Base-by-base conservation (phyloP, 2,113 vertebrate species). In the Arothron firmamentum region DNA sequence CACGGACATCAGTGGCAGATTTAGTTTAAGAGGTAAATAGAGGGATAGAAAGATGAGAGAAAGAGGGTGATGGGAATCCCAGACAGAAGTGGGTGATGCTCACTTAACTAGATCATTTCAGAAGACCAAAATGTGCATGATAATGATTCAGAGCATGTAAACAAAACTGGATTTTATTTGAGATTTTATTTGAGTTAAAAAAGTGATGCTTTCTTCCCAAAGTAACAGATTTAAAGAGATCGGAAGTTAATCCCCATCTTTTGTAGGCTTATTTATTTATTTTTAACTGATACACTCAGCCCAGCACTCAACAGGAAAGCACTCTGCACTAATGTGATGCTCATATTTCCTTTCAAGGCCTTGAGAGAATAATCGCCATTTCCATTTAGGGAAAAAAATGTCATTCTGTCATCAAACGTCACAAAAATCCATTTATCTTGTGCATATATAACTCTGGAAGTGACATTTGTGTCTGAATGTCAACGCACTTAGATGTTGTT, bases 1-100 rank as follows among this genome's bases (percentile, higher is more conserved):
- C 38, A 19, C 18, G 70, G 49, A 41, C 52, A 48, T 43, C 31
- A 57, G 47, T 17, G 53, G 70, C 25, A 66, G 63, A 72, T 56
- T 56, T 20, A 25, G 25, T 9, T 11, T 38, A 55, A 52, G 61
- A 58, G 64, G 47, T 55, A 23, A 52, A 54, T 67, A 48, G 46
- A 12, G 38, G 45, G 43, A 52, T 47, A 14, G 34, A 48, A 42
- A 42, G 56, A 43, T 52, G 15, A n/a, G 53, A 48, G 20, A 28
- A 10, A 57, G 21, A 38, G 69, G 56, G 56, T 70, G 34, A 70
- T 19, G 52, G 57, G n/a, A 23, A 70, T 56, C 42, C 1, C 1
- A 18, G 5, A 49, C 20, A 52, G 63, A 67, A 57, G 3, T 59
- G 56, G 52, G 0, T 41, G 38, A 56, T 64, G 23, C 54, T 72